A percentile compares a stretch with the other conserved stretches of the same genome.
Conservation (phyloP, 2,888 invertebrate species). For the Athalia circularis region DNA sequence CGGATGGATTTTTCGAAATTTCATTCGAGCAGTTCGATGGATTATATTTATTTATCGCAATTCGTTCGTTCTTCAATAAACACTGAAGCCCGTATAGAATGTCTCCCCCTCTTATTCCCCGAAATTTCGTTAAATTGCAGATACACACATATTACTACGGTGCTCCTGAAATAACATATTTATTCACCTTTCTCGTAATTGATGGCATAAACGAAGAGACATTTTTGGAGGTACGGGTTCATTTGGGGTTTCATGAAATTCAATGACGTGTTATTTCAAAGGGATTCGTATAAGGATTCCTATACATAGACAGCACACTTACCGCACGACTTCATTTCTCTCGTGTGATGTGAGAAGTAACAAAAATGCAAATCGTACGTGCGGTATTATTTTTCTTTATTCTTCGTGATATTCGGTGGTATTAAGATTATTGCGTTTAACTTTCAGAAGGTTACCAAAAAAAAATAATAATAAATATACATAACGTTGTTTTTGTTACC, state of each 20-base stretch:
- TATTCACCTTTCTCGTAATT: conserved; percentile 11
- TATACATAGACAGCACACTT: not conserved
- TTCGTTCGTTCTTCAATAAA: too few species aligned
- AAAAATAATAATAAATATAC: too few species aligned
- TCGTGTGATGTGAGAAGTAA: not conserved
- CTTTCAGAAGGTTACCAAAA: too few species aligned
- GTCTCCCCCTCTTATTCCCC: too few species aligned
- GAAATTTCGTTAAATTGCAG: too few species aligned
- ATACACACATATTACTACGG: not conserved
- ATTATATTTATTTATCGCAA: too few species aligned
- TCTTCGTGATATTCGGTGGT: too few species aligned
- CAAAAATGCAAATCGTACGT: not conserved
- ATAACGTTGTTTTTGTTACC: too few species aligned
- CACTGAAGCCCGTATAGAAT: too few species aligned
- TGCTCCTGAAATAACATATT: conserved; percentile 23
- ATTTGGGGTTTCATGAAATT: conserved; percentile 3
- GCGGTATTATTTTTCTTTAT: not conserved
- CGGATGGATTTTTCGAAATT: not conserved
- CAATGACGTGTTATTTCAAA: conserved; percentile 10
- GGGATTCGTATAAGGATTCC: conserved; percentile 16
- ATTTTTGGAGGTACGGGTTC: not conserved
- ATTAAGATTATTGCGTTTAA: too few species aligned
- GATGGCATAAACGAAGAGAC: conserved; percentile 9
- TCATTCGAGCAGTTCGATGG: too few species aligned
- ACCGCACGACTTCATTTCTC: not conserved